Conservation (phyloP, 2,113 vertebrate species). For the Nymphicus hollandicus region DNA sequence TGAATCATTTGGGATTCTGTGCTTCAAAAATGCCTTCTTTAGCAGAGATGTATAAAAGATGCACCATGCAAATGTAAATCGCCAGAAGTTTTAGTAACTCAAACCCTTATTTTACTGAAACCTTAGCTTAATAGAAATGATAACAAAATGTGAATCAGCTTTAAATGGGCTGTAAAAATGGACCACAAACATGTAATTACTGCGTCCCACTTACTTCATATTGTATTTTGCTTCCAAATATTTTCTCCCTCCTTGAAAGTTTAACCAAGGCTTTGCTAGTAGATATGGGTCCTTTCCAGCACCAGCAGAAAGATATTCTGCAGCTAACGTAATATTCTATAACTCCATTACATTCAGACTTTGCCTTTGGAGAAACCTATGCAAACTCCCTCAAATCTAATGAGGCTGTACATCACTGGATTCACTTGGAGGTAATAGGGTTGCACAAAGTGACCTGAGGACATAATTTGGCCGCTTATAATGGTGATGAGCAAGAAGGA, state of each 20-base stretch:
- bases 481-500: neutral
- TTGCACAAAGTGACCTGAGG: neutral
- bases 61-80: slow-evolving; percentile 9
- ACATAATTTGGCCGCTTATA: neutral
- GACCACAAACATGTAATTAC: neutral
- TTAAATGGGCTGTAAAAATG: neutral
- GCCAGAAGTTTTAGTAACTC: neutral
- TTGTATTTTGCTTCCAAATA: neutral
- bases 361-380: neutral
- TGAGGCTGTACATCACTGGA: neutral
- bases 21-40: neutral
- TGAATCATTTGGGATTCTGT: slow-evolving; percentile 6
- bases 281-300: neutral
- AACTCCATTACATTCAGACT: neutral
- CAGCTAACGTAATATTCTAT: neutral
- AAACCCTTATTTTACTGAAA: neutral
- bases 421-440: neutral
- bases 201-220: neutral
- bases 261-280: neutral
- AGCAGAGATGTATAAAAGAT: neutral
- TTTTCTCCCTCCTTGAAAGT: neutral
- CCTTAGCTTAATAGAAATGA: neutral
- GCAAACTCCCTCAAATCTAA: neutral
- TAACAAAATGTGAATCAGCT: neutral
- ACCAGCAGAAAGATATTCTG: neutral